Evolutionary conservation across 37 sponge, comb jelly and placozoan species (phyloP), one percentile per base, ranked within the genome.

Genomic region (Corticium candelabrum): DNA sequence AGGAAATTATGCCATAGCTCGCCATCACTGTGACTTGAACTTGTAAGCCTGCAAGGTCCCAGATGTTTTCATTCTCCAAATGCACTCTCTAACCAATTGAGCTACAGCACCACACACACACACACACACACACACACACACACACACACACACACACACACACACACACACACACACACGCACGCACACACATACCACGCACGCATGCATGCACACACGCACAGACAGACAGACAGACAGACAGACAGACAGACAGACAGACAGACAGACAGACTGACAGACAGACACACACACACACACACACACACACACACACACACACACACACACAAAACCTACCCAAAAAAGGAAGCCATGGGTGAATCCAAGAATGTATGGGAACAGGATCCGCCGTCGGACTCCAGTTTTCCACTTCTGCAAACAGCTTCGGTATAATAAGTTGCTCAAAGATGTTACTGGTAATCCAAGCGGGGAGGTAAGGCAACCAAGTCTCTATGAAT

Each of bases 301-400:
- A 15, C 56, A 43, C 11, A 15, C 11, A 11, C 11, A 43, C 56
- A 43, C 56, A 43, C 56, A 43, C 4, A 11, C 4, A 4, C n/a
- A n/a, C n/a, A n/a, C n/a, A n/a, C n/a, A n/a, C n/a, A n/a, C n/a
- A n/a, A n/a, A n/a, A n/a, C n/a, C 56, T 72, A 88, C 95, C 81
- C 86, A 92, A 86, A 32, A 99, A 43, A 7, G 93, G 89, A 2
- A 94, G 81, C 99, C 99, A 99, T 34, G 99, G 99, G 41, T 94
- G 99, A 3, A 94, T 68, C 99, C 99, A 99, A 34, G 83, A 82
- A 82, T 99, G 90, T 2, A 99, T 84, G 39, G 99, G 99, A 38
- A 90, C 77, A 3, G 86, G 84, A 77, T 99, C 99, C 0, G 88
- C 74, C 27, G 92, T 92, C 11, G 99, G 99, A 84, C 91, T 90